Conservation (phyloP, 2,888 invertebrate genomes). For the Eristalinus aeneus region DNA sequence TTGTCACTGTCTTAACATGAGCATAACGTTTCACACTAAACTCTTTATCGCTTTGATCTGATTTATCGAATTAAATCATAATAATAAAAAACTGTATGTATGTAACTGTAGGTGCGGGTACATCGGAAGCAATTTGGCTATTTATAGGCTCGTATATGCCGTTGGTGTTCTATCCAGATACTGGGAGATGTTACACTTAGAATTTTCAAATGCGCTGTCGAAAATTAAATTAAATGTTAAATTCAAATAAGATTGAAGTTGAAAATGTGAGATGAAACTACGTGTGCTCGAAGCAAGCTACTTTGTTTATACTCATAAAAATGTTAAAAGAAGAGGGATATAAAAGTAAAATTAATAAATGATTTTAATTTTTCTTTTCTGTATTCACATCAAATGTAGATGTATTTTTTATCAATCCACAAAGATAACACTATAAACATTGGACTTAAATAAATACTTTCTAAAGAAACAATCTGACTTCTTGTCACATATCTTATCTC, state of each 20-base stretch:
- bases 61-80: background rate
- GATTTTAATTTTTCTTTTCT: background rate
- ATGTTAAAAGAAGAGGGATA: too few species aligned
- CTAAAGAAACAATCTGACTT: slow-evolving; percentile 31
- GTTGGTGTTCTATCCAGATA: background rate
- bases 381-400: background rate
- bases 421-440: background rate
- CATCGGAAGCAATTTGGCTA: background rate
- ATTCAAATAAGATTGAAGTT: too few species aligned
- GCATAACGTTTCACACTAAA: background rate
- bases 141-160: background rate
- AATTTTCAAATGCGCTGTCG: too few species aligned
- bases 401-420: background rate
- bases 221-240: too few species aligned
- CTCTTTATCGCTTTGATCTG: background rate
- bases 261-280: too few species aligned
- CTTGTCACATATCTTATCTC: slow-evolving; percentile 5
- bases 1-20: background rate
- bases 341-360: too few species aligned
- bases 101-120: background rate
- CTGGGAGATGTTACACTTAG: background rate
- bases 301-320: too few species aligned
- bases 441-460: slow-evolving; percentile 21
- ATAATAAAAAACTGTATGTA: background rate
- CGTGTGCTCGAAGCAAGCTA: too few species aligned